phyloP scores from a whole-genome alignment of 2,888 invertebrate species.

The Tanytarsus gracilentus region DNA sequence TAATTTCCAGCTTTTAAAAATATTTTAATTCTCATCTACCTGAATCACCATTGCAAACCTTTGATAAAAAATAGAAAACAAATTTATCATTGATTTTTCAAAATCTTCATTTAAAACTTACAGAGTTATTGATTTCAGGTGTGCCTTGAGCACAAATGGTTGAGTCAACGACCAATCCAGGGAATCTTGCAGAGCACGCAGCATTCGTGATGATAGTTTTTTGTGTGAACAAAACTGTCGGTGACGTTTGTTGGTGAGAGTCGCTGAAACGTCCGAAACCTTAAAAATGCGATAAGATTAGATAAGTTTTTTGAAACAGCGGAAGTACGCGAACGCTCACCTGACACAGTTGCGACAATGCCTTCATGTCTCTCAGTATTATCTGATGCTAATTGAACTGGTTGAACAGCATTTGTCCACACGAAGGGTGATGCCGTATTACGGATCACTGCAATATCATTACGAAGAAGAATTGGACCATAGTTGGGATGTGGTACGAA shows the following conservation, averaged over 20 bases:
- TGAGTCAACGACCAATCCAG: constrained; percentile 33
- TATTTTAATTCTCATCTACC: constrained; percentile 36
- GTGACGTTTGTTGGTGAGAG: not conserved
- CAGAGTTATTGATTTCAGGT: constrained; percentile 31
- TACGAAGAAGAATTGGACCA: not conserved
- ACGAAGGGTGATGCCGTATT: no score
- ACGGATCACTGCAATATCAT: constrained; percentile 12
- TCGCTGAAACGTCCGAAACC: constrained; percentile 30
- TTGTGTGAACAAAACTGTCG: not conserved
- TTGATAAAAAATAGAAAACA: not conserved
- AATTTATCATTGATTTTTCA: not conserved
- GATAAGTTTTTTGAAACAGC: no score
- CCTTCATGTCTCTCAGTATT: not conserved
- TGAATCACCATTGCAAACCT: not conserved
- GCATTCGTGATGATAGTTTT: constrained; percentile 33
- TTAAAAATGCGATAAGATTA: no score
- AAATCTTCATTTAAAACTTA: no score
- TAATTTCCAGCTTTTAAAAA: constrained; percentile 32
- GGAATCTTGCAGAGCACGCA: constrained; percentile 35
- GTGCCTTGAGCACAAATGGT: constrained; percentile 38
- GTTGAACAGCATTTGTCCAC: no score
- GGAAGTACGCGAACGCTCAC: no score
- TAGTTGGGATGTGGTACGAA: constrained; percentile 21
- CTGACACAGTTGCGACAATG: constrained; percentile 34
- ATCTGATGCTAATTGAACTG: not conserved